A percentile compares a stretch with the other conserved stretches of the same genome.
phyloP scores from a whole-genome alignment of 2,888 invertebrate genomes.

The Lasioglossum figueresi region DNA sequence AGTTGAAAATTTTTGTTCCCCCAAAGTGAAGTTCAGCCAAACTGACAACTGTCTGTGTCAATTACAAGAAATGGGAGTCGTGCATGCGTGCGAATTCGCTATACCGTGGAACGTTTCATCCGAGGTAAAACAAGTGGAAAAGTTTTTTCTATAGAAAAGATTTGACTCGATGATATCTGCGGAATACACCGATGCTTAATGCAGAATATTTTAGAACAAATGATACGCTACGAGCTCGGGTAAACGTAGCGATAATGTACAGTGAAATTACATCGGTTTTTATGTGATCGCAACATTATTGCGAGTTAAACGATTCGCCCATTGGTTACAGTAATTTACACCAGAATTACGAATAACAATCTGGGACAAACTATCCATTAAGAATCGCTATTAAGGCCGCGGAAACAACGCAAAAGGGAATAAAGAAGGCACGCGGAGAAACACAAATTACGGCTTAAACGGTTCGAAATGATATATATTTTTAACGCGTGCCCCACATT shows the following conservation, averaged over 20 bases:
- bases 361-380: constrained; percentile 3
- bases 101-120: background rate
- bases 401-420: background rate
- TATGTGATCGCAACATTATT: background rate
- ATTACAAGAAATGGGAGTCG: background rate
- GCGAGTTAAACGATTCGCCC: background rate
- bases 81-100: background rate
- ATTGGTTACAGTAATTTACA: background rate
- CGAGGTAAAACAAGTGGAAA: background rate
- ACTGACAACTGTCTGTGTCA: no score
- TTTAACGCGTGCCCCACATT: background rate
- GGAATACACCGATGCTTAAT: background rate
- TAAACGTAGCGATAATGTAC: background rate
- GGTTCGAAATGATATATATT: constrained; percentile 9
- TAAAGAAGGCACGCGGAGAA: background rate
- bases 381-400: background rate
- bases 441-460: background rate
- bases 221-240: background rate
- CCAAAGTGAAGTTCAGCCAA: no score
- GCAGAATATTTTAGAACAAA: background rate
- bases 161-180: background rate
- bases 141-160: background rate
- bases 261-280: background rate
- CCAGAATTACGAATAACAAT: background rate
- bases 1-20: background rate